Evolutionary conservation across 1,140 invertebrate species (phyloP).

Genomic region (Drosophila guanche): DNA sequence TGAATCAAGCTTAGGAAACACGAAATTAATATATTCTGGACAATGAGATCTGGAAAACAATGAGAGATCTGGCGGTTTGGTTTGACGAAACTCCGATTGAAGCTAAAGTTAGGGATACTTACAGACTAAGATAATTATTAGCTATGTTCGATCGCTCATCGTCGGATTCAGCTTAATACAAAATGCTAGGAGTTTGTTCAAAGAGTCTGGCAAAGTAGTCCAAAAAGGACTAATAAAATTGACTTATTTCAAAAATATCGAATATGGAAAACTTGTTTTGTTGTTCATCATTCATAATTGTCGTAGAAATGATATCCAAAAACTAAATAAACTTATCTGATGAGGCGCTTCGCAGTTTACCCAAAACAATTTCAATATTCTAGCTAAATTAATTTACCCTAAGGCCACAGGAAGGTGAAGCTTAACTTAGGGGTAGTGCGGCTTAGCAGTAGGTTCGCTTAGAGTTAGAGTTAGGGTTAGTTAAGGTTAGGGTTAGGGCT

Average conservation of each 20-base stretch:
- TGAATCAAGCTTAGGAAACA: conserved; percentile 56
- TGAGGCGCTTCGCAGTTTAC: conserved; percentile 36
- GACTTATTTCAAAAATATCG: conserved; percentile 54
- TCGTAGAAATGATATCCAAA: conserved; percentile 38
- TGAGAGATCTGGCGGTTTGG: conserved; percentile 19
- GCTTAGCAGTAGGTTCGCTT: conserved; percentile 53
- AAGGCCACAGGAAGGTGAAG: conserved; percentile 40
- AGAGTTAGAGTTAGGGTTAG: conserved; percentile 41
- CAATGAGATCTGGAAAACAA: conserved; percentile 41
- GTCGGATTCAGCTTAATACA: conserved; percentile 34
- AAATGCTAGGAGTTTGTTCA: conserved; percentile 41
- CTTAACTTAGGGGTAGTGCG: conserved; percentile 52
- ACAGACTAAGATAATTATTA: conserved; percentile 29
- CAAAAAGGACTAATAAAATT: conserved; percentile 55
- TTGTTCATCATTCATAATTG: conserved; percentile 54
- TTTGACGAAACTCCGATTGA: conserved; percentile 8
- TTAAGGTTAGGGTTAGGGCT: conserved; percentile 36
- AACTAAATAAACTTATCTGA: conserved; percentile 34
- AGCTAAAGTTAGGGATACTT: conserved; percentile 27
- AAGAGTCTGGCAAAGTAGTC: conserved; percentile 44
- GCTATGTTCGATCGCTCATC: conserved; percentile 30
- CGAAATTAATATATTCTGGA: conserved; percentile 33
- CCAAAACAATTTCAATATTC: conserved; percentile 79
- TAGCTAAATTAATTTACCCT: conserved; percentile 69
- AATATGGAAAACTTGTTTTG: conserved; percentile 77